These are phyloP conservation scores for Todus mexicanus DNA, from an alignment of 2,797 vertebrate species.

Conservation along the genomic window DNA sequence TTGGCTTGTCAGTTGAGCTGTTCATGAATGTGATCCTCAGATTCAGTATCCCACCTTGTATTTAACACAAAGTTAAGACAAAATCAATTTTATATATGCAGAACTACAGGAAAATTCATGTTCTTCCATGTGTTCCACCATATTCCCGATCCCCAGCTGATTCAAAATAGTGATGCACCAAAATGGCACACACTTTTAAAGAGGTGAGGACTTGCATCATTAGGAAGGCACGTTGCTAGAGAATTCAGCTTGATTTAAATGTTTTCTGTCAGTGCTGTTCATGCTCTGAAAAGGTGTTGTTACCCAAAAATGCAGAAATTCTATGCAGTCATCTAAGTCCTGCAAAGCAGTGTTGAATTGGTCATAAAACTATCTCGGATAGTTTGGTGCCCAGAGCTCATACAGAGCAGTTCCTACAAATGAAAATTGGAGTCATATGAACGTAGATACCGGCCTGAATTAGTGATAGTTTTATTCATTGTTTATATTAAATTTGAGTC, in stretches of 20 bases:
- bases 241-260: background rate
- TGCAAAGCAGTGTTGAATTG: background rate
- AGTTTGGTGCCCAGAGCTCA: background rate
- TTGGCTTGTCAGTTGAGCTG: background rate
- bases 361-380: background rate
- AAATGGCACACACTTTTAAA: background rate
- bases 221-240: background rate
- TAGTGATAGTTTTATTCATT: background rate
- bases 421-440: background rate
- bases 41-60: background rate
- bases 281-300: background rate
- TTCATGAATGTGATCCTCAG: background rate
- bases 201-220: background rate
- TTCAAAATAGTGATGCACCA: background rate
- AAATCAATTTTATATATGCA: background rate
- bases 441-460: background rate
- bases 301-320: background rate
- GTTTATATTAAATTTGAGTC: background rate
- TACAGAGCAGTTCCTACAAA: background rate
- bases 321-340: background rate
- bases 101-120: background rate
- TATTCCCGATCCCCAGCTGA: background rate
- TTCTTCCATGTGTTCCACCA: background rate
- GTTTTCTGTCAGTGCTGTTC: background rate
- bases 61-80: background rate